Evolutionary conservation across 2,797 vertebrate genomes (phyloP).

Genomic region (Cossypha dichroa): DNA sequence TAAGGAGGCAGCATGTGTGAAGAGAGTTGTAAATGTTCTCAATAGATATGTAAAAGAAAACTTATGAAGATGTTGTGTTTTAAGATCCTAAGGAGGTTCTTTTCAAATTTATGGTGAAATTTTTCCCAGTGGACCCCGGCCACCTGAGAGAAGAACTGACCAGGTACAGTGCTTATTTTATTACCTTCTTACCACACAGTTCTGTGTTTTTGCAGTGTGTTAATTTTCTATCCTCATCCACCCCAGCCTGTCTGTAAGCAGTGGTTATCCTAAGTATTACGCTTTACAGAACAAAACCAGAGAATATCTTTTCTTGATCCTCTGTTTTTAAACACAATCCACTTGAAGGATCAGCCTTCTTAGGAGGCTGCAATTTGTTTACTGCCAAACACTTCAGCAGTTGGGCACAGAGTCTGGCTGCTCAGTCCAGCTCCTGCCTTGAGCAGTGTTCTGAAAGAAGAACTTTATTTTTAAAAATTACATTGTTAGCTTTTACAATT

Average conservation of each 20-base stretch:
- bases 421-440: not conserved
- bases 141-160: constrained; percentile 91
- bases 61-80: constrained; percentile 81
- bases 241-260: not conserved
- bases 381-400: not conserved
- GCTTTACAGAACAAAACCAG: not conserved
- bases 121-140: constrained; percentile 93
- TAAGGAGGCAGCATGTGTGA: not conserved
- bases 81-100: constrained; percentile 90
- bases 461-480: not conserved
- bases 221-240: not conserved
- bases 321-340: not conserved
- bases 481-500: not conserved
- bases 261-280: not conserved
- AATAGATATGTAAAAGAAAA: constrained; percentile 65
- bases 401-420: not conserved
- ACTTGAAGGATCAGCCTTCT: not conserved
- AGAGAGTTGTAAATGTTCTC: constrained; percentile 62
- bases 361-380: not conserved
- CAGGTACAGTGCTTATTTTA: constrained; percentile 77
- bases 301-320: not conserved
- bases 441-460: not conserved
- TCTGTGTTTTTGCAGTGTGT: not conserved
- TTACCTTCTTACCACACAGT: not conserved
- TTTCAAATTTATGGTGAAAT: constrained; percentile 98